Base-by-base conservation (phyloP, 2,797 vertebrate species). In the Chaenodraco wilsoni region DNA sequence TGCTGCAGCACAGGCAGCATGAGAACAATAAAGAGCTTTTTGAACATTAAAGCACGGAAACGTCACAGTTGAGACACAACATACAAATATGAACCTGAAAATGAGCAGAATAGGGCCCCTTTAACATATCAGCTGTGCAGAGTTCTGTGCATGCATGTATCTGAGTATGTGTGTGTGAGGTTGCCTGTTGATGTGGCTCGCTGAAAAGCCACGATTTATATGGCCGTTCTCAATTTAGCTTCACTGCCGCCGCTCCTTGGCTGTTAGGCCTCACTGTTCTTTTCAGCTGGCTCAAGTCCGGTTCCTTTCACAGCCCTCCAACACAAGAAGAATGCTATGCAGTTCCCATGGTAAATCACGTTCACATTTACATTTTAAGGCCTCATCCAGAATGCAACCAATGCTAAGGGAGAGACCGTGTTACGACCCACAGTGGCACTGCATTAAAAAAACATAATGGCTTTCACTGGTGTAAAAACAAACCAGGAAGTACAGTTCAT, bases 261-360 rank as follows among this genome's bases (percentile, higher is more conserved):
- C 86, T 84, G 87, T 76, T 70, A 78, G 88, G 66, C 74, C 76
- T 83, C 82, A 76, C 68, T 84, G 84, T 89, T 91, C 81, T 73
- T 66, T 76, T 85, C 71, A 78, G 74, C 81, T 87, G 87, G 87
- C 90, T 84, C 65, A 0, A 27, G 76, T 87, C 86, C 77, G 71
- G 61, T 68, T 88, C 76, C 78, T 92, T 91, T 90, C 87, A 86
- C 78, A 65, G 63, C 76, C 69, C 58, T 81, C 84, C 79, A 79
- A 88, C 89, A 85, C 84, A 68, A 84, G 83, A 81, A 89, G 87
- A 90, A 87, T 85, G 85, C 84, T 71, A 70, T 55, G 41, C 74
- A 86, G 89, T 89, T 92, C 90, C 88, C 84, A 89, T 88, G 88
- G 88, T 89, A 91, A 90, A 91, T 91, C 91, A 90, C 87, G 87